phyloP scores from a whole-genome alignment of 2,888 invertebrate genomes.

The Agriopis aurantiaria region DNA sequence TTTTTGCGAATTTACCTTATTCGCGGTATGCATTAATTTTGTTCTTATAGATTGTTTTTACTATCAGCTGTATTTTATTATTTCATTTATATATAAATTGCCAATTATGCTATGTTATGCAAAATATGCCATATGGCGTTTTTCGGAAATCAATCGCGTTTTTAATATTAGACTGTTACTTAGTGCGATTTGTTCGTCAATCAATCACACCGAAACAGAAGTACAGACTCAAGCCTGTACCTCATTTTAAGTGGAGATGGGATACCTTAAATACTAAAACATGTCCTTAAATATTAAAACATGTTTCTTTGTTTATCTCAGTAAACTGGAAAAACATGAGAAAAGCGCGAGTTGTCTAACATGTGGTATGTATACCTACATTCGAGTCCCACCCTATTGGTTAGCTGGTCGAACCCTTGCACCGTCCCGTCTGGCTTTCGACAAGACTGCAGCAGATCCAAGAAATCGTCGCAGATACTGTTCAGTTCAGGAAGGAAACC shows the following conservation, averaged over 20 bases:
- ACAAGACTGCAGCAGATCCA: constrained; percentile 87
- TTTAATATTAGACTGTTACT: no score
- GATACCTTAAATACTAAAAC: neutral
- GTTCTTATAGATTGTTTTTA: no score
- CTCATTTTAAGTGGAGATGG: neutral
- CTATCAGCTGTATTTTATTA: no score
- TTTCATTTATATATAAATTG: no score
- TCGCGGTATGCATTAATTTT: no score
- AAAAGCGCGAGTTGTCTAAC: neutral
- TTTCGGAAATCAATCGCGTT: no score
- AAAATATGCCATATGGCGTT: no score
- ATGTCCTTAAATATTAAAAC: neutral
- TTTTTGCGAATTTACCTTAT: neutral
- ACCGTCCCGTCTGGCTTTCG: constrained; percentile 83
- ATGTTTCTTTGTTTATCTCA: no score
- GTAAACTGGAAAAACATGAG: neutral
- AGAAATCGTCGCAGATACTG: constrained; percentile 92
- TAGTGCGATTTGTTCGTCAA: neutral
- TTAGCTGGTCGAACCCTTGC: constrained; percentile 89
- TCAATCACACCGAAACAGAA: neutral
- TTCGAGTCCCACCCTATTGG: constrained; percentile 93
- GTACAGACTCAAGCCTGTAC: neutral
- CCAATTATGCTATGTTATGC: no score
- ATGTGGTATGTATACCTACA: constrained; percentile 79
- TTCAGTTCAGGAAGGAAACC: constrained; percentile 91